Conservation (phyloP, 2,113 vertebrate species). For the Hepsetus odoe region DNA sequence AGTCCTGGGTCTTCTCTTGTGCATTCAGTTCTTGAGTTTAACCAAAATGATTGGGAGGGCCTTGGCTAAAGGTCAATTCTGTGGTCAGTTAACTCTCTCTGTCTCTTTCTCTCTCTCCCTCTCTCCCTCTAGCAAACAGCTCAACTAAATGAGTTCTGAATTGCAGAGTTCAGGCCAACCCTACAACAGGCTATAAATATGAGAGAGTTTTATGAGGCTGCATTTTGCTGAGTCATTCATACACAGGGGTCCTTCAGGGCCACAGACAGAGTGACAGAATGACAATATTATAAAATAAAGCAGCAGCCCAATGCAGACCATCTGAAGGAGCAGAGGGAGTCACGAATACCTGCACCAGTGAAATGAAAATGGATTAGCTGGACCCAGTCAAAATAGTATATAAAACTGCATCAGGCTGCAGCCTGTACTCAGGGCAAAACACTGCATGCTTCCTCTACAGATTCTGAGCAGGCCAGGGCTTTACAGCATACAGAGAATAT, state of each 20-base stretch:
- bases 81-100: background rate
- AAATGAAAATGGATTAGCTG: background rate
- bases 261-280: slow-evolving; percentile 43
- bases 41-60: no score
- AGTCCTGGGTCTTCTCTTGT: no score
- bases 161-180: slow-evolving; percentile 29
- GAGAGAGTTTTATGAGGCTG: slow-evolving; percentile 55
- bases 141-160: slow-evolving; percentile 42
- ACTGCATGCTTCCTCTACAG: background rate
- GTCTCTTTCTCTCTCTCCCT: background rate
- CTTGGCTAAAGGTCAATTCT: no score
- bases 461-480: background rate
- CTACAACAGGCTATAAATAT: slow-evolving; percentile 60
- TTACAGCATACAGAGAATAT: background rate
- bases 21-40: no score
- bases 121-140: slow-evolving; percentile 46
- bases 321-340: slow-evolving; percentile 9
- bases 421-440: background rate
- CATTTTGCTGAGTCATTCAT: slow-evolving; percentile 70
- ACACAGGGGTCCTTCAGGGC: slow-evolving; percentile 59
- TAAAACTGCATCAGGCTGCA: background rate
- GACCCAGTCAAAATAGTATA: background rate
- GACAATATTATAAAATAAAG: slow-evolving; percentile 7
- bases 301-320: slow-evolving; percentile 2
- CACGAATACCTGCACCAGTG: background rate